phyloP scores from a whole-genome alignment of 2,797 vertebrate genomes.

The Chelidonichthys spinosus region DNA sequence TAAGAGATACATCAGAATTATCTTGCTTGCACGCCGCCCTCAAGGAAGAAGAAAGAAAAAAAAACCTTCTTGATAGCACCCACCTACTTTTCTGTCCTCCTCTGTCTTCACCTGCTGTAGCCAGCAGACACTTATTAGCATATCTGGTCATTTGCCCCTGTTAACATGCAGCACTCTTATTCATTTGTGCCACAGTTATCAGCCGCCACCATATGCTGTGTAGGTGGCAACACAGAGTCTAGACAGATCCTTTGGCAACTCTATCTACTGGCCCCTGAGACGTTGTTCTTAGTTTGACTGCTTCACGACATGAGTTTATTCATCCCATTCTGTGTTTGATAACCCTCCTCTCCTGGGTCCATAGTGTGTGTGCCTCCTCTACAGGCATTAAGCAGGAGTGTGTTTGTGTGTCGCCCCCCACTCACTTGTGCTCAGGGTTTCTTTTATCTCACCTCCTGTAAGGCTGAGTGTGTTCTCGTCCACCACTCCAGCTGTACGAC shows the following conservation, averaged over 20 bases:
- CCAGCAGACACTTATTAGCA: constrained; percentile 48
- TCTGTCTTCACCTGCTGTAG: constrained; percentile 17
- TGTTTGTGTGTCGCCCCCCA: constrained; percentile 22
- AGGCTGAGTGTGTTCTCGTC: constrained; percentile 13
- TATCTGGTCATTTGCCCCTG: constrained; percentile 52
- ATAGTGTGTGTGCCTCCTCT: constrained; percentile 1
- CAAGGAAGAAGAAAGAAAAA: constrained; percentile 3
- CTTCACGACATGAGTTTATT: constrained; percentile 56
- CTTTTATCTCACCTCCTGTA: constrained; percentile 39
- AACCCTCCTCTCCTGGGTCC: constrained; percentile 17
- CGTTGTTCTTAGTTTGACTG: constrained; percentile 48
- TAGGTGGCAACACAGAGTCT: constrained; percentile 54
- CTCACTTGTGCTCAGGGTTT: constrained; percentile 23
- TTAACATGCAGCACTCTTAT: constrained; percentile 52
- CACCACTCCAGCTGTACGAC: background rate
- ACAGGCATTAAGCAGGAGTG: constrained; percentile 36
- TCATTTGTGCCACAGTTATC: constrained; percentile 58
- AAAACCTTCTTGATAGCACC: constrained; percentile 28
- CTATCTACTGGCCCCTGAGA: constrained; percentile 43
- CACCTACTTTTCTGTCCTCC: constrained; percentile 5
- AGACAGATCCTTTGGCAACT: constrained; percentile 58
- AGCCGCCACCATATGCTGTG: constrained; percentile 62
- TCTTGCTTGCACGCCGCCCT: constrained; percentile 18
- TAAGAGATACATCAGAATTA: constrained; percentile 41
- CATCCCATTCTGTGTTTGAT: constrained; percentile 46